A percentile compares a stretch with the other conserved stretches of the same genome.
Evolutionary conservation across 2,113 vertebrate species (phyloP).

Genomic region (Bucco capensis): DNA sequence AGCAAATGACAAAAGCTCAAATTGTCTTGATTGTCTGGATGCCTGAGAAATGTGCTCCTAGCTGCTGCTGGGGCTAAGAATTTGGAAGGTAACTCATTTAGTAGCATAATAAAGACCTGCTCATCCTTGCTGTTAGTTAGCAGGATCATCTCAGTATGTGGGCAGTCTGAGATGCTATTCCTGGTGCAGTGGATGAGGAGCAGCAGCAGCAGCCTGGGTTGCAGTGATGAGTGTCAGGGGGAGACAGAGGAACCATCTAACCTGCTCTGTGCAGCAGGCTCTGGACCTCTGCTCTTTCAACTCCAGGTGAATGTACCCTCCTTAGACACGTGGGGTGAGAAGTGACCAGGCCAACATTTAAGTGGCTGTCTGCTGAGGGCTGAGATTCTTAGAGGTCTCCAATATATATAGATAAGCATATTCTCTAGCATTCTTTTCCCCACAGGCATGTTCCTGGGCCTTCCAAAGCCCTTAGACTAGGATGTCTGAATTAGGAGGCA

Average conservation of each 20-base stretch:
- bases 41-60: background rate
- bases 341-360: background rate
- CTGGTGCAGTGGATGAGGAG: slow-evolving; percentile 27
- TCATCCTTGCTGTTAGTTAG: background rate
- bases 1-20: slow-evolving; percentile 32
- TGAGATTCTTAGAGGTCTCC: background rate
- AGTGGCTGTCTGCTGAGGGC: background rate
- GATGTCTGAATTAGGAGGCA: background rate
- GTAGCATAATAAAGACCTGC: background rate
- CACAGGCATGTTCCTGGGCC: background rate
- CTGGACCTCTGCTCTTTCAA: background rate
- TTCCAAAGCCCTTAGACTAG: background rate
- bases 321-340: background rate
- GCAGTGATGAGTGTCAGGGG: background rate
- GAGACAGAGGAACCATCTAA: background rate
- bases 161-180: slow-evolving; percentile 51
- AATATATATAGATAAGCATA: background rate
- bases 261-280: background rate
- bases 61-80: background rate
- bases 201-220: background rate
- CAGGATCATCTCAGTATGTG: slow-evolving; percentile 20
- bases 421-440: background rate
- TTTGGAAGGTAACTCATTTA: slow-evolving; percentile 4
- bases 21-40: slow-evolving; percentile 28
- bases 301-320: rapidly evolving